Base-by-base conservation (phyloP, 2,888 invertebrate genomes). In the Zootermopsis nevadensis region DNA sequence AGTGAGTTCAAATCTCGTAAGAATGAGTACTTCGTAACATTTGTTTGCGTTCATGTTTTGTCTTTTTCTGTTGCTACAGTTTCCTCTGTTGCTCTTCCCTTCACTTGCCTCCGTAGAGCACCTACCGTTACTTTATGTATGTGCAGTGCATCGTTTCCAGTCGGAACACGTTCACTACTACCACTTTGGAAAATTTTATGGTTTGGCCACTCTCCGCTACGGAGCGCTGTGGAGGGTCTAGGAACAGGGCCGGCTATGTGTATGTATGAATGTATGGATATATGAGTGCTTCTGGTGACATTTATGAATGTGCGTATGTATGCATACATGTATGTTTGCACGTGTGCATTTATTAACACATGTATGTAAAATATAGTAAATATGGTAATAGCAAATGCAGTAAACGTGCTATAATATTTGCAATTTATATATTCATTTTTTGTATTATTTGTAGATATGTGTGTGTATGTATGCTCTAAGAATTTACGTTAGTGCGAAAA, bases 171-270 rank as follows among this genome's bases (percentile, higher is more conserved):
- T 74, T 38, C 74, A 12, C 6, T 22, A 1, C 31, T 69, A 69
- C 33, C 69, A 69, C 69, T 74, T 74, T n/a, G 38, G 74, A 74
- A 69, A 74, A 74, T 74, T 22, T 74, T 74, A 74, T 74, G 74
- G 38, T 74, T 74, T 74, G n/a, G 10, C 74, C 74, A 38, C 74
- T 74, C 74, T 38, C 33, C 33, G 69, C 31, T 69, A 30, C 69
- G 7, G 15, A 48, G 27, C 60, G n/a, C 60, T 60, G 60, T 60
- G 60, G 60, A 12, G 48, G 48, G 3, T 12, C 15, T 48, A 19
- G 48, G 48, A 1, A n/a, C n/a, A 15, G 19, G 12, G 19, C 15
- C 3, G 19, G 15, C 48, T 19, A 48, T 48, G 48, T 48, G 19
- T 48, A 19, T 48, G 15, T 66, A 66, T 66, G 27, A n/a, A n/a